Conservation (phyloP, 2,113 vertebrate genomes). For the Forbesichthys agassizii region DNA sequence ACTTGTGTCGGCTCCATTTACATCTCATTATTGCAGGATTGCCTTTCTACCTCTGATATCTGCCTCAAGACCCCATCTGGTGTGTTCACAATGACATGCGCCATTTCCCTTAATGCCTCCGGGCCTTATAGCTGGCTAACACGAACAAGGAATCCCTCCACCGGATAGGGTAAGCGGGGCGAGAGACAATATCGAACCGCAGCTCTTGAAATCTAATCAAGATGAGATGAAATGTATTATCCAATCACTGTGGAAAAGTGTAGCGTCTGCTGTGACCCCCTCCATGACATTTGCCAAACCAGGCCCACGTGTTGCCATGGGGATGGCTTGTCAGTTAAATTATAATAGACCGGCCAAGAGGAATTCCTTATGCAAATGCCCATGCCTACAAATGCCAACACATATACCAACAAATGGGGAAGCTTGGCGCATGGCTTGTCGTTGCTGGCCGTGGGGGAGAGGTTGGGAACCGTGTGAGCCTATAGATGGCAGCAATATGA, state of each 20-base stretch:
- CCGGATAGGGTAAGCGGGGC: conserved; percentile 29
- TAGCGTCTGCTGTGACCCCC: conserved; percentile 52
- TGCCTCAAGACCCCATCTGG: conserved; percentile 68
- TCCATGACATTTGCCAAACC: conserved; percentile 35
- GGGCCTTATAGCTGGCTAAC: conserved; percentile 43
- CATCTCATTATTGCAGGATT: conserved; percentile 58
- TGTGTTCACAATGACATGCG: conserved; percentile 69
- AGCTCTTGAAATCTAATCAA: conserved; percentile 36
- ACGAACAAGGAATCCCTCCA: conserved; percentile 38
- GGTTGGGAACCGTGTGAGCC: too few relatives aligned
- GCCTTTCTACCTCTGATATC: conserved; percentile 33
- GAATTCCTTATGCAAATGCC: conserved; percentile 1
- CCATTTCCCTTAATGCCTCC: conserved; percentile 52
- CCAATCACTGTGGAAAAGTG: conserved; percentile 45
- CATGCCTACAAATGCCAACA: too few relatives aligned
- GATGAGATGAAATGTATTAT: conserved; percentile 64
- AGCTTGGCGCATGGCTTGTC: too few relatives aligned
- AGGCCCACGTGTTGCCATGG: conserved; percentile 28
- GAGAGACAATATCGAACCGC: conserved; percentile 22
- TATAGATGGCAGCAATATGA: too few relatives aligned
- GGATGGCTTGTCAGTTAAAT: conserved; percentile 24
- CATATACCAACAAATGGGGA: too few relatives aligned
- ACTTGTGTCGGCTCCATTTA: conserved; percentile 53
- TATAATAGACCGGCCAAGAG: conserved; percentile 7
- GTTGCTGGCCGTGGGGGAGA: too few relatives aligned